Base-by-base conservation (phyloP, 1,140 invertebrate genomes). In the Gryllus bimaculatus region DNA sequence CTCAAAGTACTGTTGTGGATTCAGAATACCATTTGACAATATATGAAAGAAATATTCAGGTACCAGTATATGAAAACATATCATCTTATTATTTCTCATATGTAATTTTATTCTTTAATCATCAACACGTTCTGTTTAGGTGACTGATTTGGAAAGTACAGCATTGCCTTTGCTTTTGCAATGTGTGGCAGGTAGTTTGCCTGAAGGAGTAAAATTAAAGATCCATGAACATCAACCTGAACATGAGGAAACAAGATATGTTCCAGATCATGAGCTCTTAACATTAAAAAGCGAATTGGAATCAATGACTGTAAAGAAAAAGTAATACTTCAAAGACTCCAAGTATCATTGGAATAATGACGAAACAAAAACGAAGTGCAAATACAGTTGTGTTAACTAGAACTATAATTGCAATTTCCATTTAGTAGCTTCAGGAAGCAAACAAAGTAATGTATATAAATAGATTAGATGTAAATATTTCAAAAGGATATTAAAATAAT, bases 11-110 rank as follows among this genome's bases (percentile, higher is more conserved):
- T 47, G 87, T 89, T 47, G 82, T 93, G 4, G 90, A 94, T 75
- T 82, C 88, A 7, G 91, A 94, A 83, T 96, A 94, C 82, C 84
- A 89, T 48, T 84, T 96, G 73, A 91, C 90, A 81, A 83, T 92
- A 0, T 96, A 95, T 86, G 92, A 95, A 85, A 89, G 95, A 83
- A 92, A 93, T 85, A 86, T 93, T 10, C 91, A 94, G 88, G 88
- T 92, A 84, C 47, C 26, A 39, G 54, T 1, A 13, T 66, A 3
- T 66, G 10, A 66, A 66, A 18, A 13, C 54, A 7, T 66, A 18
- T 66, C 54, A 3, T 66, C 2, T 66, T 66, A 7, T 66, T 3
- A 39, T 39, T 1, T 39, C 26, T 66, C 18, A 3, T 66, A 7
- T 66, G 54, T 66, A 66, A 66, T 13, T 66, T 66, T 66, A 66